Evolutionary conservation across 1,140 invertebrate genomes (phyloP).

Genomic region (Drosophila pachea): DNA sequence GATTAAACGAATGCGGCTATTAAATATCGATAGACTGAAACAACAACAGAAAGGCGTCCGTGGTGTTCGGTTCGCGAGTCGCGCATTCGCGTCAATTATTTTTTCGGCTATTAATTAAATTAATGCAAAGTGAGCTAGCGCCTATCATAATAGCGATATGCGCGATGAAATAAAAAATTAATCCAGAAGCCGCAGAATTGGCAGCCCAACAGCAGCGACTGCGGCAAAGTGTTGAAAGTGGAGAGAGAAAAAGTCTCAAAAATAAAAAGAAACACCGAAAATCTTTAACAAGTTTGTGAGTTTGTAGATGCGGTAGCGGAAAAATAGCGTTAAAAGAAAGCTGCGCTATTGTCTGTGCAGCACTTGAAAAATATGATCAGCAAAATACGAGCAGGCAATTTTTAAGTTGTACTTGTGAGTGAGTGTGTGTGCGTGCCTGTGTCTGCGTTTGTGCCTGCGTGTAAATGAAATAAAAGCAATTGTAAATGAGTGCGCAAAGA

Average conservation of each 20-base stretch:
- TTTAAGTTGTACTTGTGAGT: conserved; percentile 44
- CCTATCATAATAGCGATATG: conserved; percentile 12
- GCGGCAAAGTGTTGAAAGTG: conserved; percentile 50
- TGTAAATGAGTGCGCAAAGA: conserved; percentile 61
- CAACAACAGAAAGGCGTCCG: conserved; percentile 47
- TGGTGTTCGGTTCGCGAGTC: conserved; percentile 47
- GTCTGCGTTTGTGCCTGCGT: conserved; percentile 37
- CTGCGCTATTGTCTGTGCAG: conserved; percentile 21
- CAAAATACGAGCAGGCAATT: conserved; percentile 51
- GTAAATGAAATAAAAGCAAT: conserved; percentile 49
- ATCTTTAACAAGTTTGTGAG: conserved; percentile 66
- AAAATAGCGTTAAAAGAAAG: conserved; percentile 54
- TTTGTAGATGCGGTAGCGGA: conserved; percentile 34
- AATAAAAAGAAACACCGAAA: conserved; percentile 32
- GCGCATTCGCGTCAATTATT: conserved; percentile 36
- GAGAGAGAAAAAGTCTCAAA: conserved; percentile 51
- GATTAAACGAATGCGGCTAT: conserved; percentile 11
- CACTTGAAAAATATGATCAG: conserved; percentile 49
- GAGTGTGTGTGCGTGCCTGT: conserved; percentile 28
- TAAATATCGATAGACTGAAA: conserved; percentile 30
- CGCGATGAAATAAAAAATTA: conserved; percentile 31
- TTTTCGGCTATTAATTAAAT: conserved; percentile 32
- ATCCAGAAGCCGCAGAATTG: conserved; percentile 27
- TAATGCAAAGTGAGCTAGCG: conserved; percentile 10
- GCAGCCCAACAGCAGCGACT: conserved; percentile 26